Evolutionary conservation across 2,888 invertebrate species (phyloP), one percentile per base, ranked within the genome.

Genomic region (Drosophila picticornis): DNA sequence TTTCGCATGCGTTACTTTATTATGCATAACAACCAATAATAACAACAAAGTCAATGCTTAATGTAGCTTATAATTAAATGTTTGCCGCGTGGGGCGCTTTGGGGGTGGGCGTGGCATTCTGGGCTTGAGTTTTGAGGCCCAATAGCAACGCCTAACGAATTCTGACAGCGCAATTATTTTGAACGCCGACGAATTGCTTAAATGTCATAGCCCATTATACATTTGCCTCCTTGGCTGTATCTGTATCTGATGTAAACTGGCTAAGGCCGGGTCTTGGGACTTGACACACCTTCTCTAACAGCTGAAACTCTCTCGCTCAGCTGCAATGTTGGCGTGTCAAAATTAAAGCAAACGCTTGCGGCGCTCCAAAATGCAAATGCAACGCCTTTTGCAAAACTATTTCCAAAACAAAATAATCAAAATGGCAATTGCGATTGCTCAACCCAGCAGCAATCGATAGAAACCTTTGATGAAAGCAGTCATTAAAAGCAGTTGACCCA

Each of bases 61-160:
- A 85, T 85, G 90, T 90, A 80, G 81, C 88, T 67, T 86, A 83
- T 90, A 90, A 85, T 85, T 85, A 90, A 90, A 86, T 88, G 70
- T 81, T 77, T 61, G 61, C 53, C 29, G 58, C 38, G 61, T 52
- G 32, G 34, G 19, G 32, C 31, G 31, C 19, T 11, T 38, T n/a
- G n/a, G 32, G 38, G 40, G 51, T 29, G 46, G 40, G 16, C 16
- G 34, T 10, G 34, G 11, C 32, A 22, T 34, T 25, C 22, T 4
- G 11, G 22, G 19, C 2, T 53, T 32, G 25, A 50, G 22, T 50
- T 43, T 38, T 13, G 9, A 46, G 29, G 29, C 50, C 48, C 48
- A 40, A 52, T 61, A 51, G 34, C 53, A 82, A 75, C 81, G 81
- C 88, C 84, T 69, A 88, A 83, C 88, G 75, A 85, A 80, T 60